These are phyloP conservation scores for Megaustenia siamemsis DNA, from an alignment of 2,888 invertebrate genomes.

Conservation along the genomic window DNA sequence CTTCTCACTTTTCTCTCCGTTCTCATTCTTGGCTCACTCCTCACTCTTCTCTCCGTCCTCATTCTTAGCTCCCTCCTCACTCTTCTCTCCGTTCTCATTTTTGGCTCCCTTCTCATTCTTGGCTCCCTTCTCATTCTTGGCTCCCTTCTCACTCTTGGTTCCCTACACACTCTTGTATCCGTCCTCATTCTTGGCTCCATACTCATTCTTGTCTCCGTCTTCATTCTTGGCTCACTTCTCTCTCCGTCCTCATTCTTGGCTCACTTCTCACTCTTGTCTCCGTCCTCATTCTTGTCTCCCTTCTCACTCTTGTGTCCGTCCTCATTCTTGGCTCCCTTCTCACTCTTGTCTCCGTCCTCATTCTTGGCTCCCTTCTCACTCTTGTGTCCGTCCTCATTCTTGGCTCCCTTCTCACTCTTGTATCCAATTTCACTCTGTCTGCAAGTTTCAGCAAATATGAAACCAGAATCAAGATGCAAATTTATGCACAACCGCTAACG, in stretches of 20 bases:
- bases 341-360: background rate
- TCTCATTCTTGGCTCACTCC: no score
- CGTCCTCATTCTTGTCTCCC: background rate
- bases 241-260: background rate
- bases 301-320: background rate
- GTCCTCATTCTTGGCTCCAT: background rate
- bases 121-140: background rate
- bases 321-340: background rate
- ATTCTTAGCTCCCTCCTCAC: background rate
- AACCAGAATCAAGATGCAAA: no score
- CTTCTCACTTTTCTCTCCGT: background rate
- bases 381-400: background rate
- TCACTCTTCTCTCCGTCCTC: background rate
- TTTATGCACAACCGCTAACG: no score
- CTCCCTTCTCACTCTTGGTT: background rate
- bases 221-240: background rate
- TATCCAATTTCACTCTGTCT: background rate
- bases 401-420: background rate
- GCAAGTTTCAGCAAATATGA: no score
- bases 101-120: background rate
- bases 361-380: background rate
- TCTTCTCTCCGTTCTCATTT: background rate
- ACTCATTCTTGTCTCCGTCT: constrained; percentile 66
- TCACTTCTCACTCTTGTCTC: background rate
- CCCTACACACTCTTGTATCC: background rate